Base-by-base conservation (phyloP, 2,113 vertebrate species). In the Sialia sialis region DNA sequence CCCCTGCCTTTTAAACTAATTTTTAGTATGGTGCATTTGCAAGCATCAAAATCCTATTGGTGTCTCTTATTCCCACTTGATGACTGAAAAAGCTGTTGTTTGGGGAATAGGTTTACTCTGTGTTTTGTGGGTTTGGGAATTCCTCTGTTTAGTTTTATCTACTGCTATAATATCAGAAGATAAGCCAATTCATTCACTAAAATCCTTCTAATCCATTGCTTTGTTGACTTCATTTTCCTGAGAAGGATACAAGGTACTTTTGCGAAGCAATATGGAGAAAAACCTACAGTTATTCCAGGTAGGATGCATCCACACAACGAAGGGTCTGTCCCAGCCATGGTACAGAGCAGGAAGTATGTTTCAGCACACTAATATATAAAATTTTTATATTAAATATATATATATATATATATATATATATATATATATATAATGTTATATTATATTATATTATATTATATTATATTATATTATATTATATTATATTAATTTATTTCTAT, bases 1-100 rank as follows among this genome's bases (percentile, higher is more conserved):
- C 52, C 82, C 82, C 73, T 84, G 38, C 77, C 55, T 96, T 94
- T 96, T 67, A 92, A 96, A 87, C 80, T 93, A 69, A 75, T 92
- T 95, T 90, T 84, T 89, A 91, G 43, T 62, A 74, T 51, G 74
- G 76, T 75, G 64, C 85, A 77, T 88, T 90, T 86, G 69, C 66
- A 80, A 73, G 64, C 63, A 77, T 96, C 87, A 77, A 55, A 92
- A 96, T 88, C 89, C 54, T 88, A 89, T 80, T 90, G 84, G 89
- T 93, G 69, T 59, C 32, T 67, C 72, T 83, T 95, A 94, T 82
- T 93, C 82, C n/a, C 29, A 64, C 23, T n/a, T 77, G 92, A 94
- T 85, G 78, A 94, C 55, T 72, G 63, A 63, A 81, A 94, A 86
- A 43, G 44, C 16, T 59, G 13, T 64, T 85, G 63, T 81, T 25